Base-by-base conservation (phyloP, 2,113 vertebrate genomes). In the Neogale vison region DNA sequence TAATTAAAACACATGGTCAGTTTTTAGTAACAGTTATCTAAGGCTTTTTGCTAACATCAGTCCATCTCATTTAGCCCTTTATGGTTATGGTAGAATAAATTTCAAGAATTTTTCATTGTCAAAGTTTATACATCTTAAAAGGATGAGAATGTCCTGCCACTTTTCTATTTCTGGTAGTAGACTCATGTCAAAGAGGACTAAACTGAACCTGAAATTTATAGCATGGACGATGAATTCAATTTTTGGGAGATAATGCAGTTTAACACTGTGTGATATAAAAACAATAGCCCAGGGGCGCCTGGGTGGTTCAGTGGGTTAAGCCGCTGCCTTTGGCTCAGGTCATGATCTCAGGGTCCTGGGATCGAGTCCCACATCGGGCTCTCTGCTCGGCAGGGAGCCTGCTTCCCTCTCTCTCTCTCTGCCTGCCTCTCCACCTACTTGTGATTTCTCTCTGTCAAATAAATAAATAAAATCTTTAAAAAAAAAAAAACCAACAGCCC, bases 401-500 rank as follows among this genome's bases (percentile, higher is more conserved):
- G n/a, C n/a, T n/a, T n/a, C n/a, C n/a, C n/a, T n/a, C n/a, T n/a
- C n/a, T n/a, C n/a, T n/a, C n/a, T n/a, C n/a, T n/a, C n/a, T n/a
- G n/a, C n/a, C n/a, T n/a, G n/a, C n/a, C n/a, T n/a, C n/a, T n/a
- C n/a, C n/a, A n/a, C n/a, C n/a, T n/a, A n/a, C n/a, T n/a, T n/a
- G n/a, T n/a, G n/a, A n/a, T n/a, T n/a, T n/a, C n/a, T n/a, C n/a
- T n/a, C n/a, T n/a, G n/a, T n/a, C n/a, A n/a, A n/a, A n/a, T n/a
- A n/a, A n/a, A n/a, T n/a, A n/a, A n/a, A n/a, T n/a, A n/a, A n/a
- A n/a, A n/a, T n/a, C n/a, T n/a, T n/a, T n/a, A n/a, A n/a, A n/a
- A n/a, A n/a, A n/a, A n/a, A n/a, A n/a, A 87, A 90, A 95, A 95
- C 91, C 26, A 26, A 95, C 0, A 93, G 87, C 17, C 69, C 76